Conservation (phyloP, 2,888 invertebrate species). For the Pherbina coryleti region DNA sequence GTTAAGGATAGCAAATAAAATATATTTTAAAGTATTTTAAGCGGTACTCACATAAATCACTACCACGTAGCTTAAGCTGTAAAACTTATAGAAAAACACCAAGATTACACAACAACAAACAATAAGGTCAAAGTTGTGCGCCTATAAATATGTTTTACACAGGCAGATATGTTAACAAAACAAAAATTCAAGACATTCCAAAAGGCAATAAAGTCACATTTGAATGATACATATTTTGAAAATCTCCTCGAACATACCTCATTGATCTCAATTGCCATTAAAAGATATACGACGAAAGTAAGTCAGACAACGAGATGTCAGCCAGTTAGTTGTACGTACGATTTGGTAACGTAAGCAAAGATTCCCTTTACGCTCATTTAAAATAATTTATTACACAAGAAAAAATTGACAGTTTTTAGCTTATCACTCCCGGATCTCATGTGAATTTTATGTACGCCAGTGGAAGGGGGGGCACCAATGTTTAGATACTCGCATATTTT, state of each 20-base stretch:
- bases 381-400: constrained; percentile 65
- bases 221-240: constrained; percentile 22
- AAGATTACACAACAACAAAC: background rate
- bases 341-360: constrained; percentile 12
- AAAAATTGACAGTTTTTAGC: constrained; percentile 56
- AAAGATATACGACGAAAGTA: constrained; percentile 17
- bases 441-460: background rate
- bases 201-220: constrained; percentile 11
- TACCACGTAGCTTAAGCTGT: background rate
- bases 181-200: constrained; percentile 12
- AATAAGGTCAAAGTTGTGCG: constrained; percentile 37
- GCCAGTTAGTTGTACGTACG: constrained; percentile 5
- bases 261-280: constrained; percentile 2
- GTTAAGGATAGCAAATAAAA: too few relatives aligned
- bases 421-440: constrained; percentile 40
- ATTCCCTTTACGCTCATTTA: constrained; percentile 65
- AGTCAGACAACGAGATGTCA: constrained; percentile 1
- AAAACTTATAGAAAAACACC: background rate
- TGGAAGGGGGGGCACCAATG: too few relatives aligned
- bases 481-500: background rate
- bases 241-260: constrained; percentile 1
- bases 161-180: constrained; percentile 22
- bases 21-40: too few relatives aligned
- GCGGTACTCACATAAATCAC: background rate
- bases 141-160: constrained; percentile 35